Evolutionary conservation across 2,888 invertebrate species (phyloP).

Genomic region (Margaritifera margaritifera): DNA sequence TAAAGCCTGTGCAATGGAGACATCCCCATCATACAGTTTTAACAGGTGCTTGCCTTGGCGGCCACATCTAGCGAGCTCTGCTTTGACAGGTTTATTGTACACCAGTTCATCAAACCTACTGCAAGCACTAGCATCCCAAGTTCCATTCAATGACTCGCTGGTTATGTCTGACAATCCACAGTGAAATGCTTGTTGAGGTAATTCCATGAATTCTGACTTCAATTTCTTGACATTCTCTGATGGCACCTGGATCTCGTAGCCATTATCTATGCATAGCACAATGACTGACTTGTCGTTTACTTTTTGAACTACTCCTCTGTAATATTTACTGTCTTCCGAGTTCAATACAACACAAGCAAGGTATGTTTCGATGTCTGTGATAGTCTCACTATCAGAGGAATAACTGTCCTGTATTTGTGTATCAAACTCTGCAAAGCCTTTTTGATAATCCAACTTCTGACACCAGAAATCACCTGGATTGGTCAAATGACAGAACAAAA

Average conservation of each 20-base stretch:
- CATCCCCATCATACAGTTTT: constrained; percentile 19
- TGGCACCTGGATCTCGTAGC: constrained; percentile 31
- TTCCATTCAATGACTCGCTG: constrained; percentile 17
- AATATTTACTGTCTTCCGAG: constrained; percentile 35
- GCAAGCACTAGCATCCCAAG: constrained; percentile 35
- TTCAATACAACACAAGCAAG: constrained; percentile 15
- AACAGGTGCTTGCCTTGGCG: constrained; percentile 8
- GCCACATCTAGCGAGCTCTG: constrained; percentile 15
- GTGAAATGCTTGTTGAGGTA: constrained; percentile 59
- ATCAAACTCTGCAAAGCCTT: background rate
- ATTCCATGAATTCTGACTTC: constrained; percentile 39
- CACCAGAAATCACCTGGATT: constrained; percentile 52
- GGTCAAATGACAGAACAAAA: constrained; percentile 30
- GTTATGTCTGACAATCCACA: constrained; percentile 50
- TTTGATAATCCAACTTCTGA: constrained; percentile 32
- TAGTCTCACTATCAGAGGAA: constrained; percentile 15
- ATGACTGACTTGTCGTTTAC: constrained; percentile 21
- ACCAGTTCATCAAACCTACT: constrained; percentile 37
- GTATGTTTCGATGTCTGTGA: constrained; percentile 1
- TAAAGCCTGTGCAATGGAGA: constrained; percentile 13
- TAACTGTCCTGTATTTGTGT: constrained; percentile 39
- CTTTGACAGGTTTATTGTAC: constrained; percentile 17
- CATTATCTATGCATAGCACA: constrained; percentile 57
- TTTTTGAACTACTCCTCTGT: constrained; percentile 33
- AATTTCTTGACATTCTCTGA: constrained; percentile 39